phyloP scores from a whole-genome alignment of 2,888 invertebrate genomes.

The Cybosia mesomella region DNA sequence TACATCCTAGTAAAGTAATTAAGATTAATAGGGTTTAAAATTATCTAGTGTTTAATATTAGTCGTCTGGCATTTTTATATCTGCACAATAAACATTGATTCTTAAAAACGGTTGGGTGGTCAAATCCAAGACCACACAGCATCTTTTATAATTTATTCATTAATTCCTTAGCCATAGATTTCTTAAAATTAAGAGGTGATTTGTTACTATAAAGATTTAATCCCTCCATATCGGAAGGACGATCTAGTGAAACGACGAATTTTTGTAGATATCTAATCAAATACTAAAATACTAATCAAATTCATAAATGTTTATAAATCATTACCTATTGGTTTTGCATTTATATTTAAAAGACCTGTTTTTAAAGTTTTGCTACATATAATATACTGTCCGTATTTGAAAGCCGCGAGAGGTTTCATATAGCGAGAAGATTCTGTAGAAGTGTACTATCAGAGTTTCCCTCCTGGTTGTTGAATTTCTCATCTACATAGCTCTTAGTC shows the following conservation, averaged over 20 bases:
- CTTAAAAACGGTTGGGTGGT: neutral
- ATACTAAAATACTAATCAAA: no score
- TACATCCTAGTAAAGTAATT: slow-evolving; percentile 16
- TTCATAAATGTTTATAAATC: no score
- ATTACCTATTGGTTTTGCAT: no score
- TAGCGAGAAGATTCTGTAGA: no score
- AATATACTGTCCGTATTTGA: no score
- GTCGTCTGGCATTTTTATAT: neutral
- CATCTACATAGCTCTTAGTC: no score
- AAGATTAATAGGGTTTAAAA: slow-evolving; percentile 2
- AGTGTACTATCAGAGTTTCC: no score
- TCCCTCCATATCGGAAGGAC: neutral
- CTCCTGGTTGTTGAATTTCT: no score
- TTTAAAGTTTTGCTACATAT: neutral
- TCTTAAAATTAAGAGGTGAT: neutral
- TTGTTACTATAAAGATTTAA: neutral
- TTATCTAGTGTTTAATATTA: neutral
- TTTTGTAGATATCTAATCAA: no score
- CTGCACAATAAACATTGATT: neutral
- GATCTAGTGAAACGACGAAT: neutral
- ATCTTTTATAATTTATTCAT: slow-evolving; percentile 1
- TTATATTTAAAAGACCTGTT: no score
- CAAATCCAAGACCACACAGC: neutral
- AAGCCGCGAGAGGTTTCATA: no score
- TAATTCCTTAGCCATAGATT: neutral